A percentile compares a stretch with the other conserved stretches of the same genome.
Conservation (phyloP, 2,797 vertebrate species). For the Pygocentrus nattereri region DNA sequence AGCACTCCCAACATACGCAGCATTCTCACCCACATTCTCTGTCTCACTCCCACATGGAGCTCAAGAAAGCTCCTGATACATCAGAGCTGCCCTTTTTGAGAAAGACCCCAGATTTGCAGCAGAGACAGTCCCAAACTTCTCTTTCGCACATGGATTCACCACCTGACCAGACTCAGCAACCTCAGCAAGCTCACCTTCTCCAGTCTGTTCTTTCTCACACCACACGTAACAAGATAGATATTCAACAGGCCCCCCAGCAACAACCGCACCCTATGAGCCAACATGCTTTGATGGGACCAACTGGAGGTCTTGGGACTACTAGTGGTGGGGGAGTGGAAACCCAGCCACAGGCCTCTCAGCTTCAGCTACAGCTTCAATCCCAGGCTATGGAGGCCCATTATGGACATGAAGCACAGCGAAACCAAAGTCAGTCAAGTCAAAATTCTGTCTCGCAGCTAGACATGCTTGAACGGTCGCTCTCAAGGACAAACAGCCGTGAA, state of each 20-base stretch:
- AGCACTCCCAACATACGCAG: constrained; percentile 75
- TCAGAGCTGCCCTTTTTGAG: constrained; percentile 77
- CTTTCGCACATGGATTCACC: constrained; percentile 82
- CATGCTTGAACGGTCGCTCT: constrained; percentile 79
- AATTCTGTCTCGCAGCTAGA: constrained; percentile 79
- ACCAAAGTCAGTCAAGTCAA: constrained; percentile 72
- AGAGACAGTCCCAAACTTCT: constrained; percentile 76
- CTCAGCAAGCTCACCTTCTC: constrained; percentile 78
- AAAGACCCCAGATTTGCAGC: constrained; percentile 77
- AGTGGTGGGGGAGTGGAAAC: constrained; percentile 63
- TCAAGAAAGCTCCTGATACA: constrained; percentile 82
- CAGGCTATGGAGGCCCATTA: constrained; percentile 80
- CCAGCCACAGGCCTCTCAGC: constrained; percentile 79
- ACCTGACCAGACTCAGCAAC: constrained; percentile 76
- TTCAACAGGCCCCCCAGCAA: constrained; percentile 69
- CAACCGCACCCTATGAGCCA: constrained; percentile 72
- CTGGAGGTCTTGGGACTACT: constrained; percentile 60
- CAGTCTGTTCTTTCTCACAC: constrained; percentile 89
- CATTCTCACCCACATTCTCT: constrained; percentile 70
- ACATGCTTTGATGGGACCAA: constrained; percentile 71
- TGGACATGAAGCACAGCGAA: constrained; percentile 69
- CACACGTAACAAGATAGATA: constrained; percentile 74
- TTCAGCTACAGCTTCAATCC: constrained; percentile 83
- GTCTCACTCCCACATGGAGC: constrained; percentile 78
- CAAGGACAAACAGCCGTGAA: constrained; percentile 71